phyloP scores from a whole-genome alignment of 2,888 invertebrate genomes.

The Drosophila austrosaltans region DNA sequence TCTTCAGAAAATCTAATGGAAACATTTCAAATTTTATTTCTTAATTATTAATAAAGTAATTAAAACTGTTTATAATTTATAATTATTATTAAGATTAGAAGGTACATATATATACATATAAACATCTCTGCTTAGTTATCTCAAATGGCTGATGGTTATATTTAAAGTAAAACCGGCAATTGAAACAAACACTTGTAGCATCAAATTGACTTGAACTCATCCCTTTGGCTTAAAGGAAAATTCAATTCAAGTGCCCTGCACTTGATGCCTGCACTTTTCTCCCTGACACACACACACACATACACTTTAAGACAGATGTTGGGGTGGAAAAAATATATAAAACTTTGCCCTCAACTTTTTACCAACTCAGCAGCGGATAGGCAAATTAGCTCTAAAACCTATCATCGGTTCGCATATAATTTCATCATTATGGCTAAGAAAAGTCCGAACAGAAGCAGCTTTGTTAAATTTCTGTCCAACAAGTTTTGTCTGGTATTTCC shows the following conservation, averaged over 20 bases:
- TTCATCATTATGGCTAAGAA: conserved; percentile 59
- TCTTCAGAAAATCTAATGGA: not conserved
- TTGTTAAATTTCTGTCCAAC: conserved; percentile 55
- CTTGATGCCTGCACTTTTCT: conserved; percentile 24
- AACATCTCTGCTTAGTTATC: no score
- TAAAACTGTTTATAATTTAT: no score
- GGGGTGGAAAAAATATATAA: conserved; percentile 16
- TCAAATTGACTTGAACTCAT: conserved; percentile 27
- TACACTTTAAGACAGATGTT: not conserved
- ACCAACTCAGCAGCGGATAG: conserved; percentile 31
- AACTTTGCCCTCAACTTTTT: conserved; percentile 40
- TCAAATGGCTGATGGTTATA: not conserved
- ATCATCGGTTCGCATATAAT: conserved; percentile 57
- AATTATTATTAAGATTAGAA: no score
- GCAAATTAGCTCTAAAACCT: conserved; percentile 60
- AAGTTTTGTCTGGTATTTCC: conserved; percentile 61
- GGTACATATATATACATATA: no score
- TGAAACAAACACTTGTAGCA: conserved; percentile 20
- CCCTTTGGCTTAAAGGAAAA: conserved; percentile 30
- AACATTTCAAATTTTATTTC: no score
- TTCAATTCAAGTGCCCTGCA: conserved; percentile 36
- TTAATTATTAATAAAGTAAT: no score
- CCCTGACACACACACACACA: conserved; percentile 1
- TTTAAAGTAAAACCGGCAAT: not conserved
- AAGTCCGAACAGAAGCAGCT: conserved; percentile 44